These are phyloP conservation scores for Megaceryle maxima DNA, from an alignment of 2,113 vertebrate species.

Conservation along the genomic window DNA sequence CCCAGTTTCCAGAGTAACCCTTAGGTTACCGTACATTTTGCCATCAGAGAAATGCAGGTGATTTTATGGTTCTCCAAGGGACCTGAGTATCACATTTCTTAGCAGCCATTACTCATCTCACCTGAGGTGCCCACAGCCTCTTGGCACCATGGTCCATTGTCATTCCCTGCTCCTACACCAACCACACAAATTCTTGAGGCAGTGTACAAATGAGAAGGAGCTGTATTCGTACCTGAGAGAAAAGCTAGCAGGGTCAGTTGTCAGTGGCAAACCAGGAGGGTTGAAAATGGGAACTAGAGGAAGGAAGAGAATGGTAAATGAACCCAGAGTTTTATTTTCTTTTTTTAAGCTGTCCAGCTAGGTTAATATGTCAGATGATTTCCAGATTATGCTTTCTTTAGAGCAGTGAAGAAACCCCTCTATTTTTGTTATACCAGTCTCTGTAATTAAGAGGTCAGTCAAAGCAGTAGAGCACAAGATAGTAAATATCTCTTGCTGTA, in stretches of 20 bases:
- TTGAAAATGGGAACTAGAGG: not conserved
- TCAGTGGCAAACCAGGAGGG: not conserved
- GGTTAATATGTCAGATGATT: not conserved
- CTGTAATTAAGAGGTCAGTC: not conserved
- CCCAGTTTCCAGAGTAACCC: not conserved
- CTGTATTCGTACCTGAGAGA: not conserved
- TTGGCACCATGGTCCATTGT: fast-evolving
- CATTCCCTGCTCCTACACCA: not conserved
- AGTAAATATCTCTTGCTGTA: not conserved
- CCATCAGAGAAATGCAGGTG: not conserved
- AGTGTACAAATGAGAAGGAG: not conserved
- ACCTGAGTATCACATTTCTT: not conserved
- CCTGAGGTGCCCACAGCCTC: not conserved
- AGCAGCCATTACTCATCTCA: not conserved
- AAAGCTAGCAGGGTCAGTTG: not conserved
- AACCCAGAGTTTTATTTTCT: not conserved
- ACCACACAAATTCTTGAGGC: not conserved
- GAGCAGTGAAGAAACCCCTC: not conserved
- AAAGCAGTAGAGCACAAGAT: not conserved
- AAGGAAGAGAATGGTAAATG: not conserved
- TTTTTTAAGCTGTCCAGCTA: not conserved
- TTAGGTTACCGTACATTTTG: not conserved
- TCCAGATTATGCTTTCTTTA: not conserved
- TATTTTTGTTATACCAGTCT: not conserved
- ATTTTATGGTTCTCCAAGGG: not conserved